Percentiles rank a stretch among this genome's conserved stretches.
Conservation (phyloP, 2,113 vertebrate genomes). For the Falco punctatus region DNA sequence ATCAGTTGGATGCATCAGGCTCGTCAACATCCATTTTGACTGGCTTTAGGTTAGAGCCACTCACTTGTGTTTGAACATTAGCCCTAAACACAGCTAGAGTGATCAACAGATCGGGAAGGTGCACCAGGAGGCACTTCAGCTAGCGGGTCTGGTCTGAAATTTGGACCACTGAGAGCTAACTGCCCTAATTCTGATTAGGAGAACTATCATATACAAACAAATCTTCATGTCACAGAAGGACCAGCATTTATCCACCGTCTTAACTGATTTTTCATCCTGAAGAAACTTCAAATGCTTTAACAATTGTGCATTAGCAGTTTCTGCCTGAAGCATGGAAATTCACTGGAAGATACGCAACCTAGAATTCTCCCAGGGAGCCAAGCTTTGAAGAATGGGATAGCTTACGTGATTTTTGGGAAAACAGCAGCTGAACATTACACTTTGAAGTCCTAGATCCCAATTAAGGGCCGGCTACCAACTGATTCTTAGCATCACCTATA, state of each 20-base stretch:
- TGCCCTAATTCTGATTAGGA: neutral
- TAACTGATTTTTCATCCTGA: neutral
- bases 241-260: neutral
- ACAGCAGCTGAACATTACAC: neutral
- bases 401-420: neutral
- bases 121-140: neutral
- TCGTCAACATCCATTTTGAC: slow-evolving; percentile 40
- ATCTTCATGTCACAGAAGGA: neutral
- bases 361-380: neutral
- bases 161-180: neutral
- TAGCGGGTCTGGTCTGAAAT: neutral
- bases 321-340: neutral
- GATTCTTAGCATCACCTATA: neutral
- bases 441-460: neutral
- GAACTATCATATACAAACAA: neutral
- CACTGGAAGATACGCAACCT: neutral
- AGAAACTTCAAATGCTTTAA: neutral
- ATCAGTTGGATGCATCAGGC: slow-evolving; percentile 18
- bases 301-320: neutral
- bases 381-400: neutral
- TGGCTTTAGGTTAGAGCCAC: slow-evolving; percentile 24
- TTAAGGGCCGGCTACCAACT: neutral
- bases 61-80: slow-evolving; percentile 3
- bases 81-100: neutral
- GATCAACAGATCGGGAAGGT: neutral